Evolutionary conservation across 2,797 vertebrate species (phyloP), one percentile per base, ranked within the genome.

Genomic region (Chelonia mydas): DNA sequence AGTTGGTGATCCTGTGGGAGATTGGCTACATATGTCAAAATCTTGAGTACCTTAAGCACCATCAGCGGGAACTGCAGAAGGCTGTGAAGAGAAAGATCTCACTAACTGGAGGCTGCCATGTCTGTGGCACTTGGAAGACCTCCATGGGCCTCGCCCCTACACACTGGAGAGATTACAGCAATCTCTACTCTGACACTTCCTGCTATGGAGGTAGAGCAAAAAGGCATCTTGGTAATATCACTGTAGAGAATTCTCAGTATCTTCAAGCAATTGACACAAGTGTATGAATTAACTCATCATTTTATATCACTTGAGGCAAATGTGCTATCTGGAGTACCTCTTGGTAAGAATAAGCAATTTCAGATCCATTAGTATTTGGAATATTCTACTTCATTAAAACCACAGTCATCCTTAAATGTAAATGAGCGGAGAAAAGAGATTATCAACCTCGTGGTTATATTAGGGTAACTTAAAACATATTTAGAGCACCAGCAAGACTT

Each of bases 341-440:
- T 97, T 96, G 94, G 95, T 97, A 96, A 96, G 96, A 97, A 95
- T 96, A 96, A 97, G 95, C 95, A 97, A 97, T 97, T 97, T 96
- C 95, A 96, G 93, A 96, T 96, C 95, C 96, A 97, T 97, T 97
- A 96, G 93, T 96, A 95, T 97, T 96, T 96, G 86, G 86, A 97
- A 97, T 96, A 97, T 95, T 95, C 88, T 92, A 81, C 86, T 94
- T 97, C 92, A 92, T 97, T 97, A 96, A 96, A 96, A 94, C 89
- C 94, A 94, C 95, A 90, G 95, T 65, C 86, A 87, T 94, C 78
- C 92, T 78, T 91, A 96, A 91, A 95, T 88, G 92, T 92, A 97
- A 95, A 96, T 89, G 95, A 92, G 77, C 55, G 65, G 61, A 95
- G 83, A 86, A 59, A 92, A 83, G 90, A 33, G 88, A 81, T 87